Evolutionary conservation across 2,797 vertebrate species (phyloP).

Genomic region (Girardinus metallicus): DNA sequence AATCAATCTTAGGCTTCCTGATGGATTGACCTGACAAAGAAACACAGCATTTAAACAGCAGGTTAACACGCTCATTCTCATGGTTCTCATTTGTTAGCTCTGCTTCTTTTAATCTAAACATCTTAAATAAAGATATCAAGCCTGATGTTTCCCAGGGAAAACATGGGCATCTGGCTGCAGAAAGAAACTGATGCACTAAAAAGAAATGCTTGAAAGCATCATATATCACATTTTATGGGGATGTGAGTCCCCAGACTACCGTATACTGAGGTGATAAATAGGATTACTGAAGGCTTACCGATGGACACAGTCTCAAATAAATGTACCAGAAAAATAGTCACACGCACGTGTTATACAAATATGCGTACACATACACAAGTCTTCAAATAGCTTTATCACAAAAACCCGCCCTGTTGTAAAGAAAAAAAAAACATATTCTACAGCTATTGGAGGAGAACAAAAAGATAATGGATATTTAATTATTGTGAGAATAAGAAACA

Average conservation of each 20-base stretch:
- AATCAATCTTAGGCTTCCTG: background rate
- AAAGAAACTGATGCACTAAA: conserved; percentile 10
- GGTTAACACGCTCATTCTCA: too few species aligned
- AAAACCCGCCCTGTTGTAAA: conserved; percentile 32
- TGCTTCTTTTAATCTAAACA: background rate
- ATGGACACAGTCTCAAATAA: conserved; percentile 16
- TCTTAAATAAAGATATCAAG: background rate
- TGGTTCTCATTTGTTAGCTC: too few species aligned
- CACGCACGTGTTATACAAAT: conserved; percentile 11
- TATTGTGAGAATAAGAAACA: conserved; percentile 69
- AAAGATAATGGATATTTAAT: conserved; percentile 50
- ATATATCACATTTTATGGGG: conserved; percentile 7
- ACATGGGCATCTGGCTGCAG: conserved; percentile 4
- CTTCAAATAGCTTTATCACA: conserved; percentile 36
- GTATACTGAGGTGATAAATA: conserved; percentile 9
- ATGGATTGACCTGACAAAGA: background rate
- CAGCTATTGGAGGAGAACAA: conserved; percentile 21
- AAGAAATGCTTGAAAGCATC: conserved; percentile 15
- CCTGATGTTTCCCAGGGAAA: background rate
- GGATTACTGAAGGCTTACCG: conserved; percentile 7
- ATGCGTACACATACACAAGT: conserved; percentile 12
- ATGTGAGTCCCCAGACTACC: background rate
- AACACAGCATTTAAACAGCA: background rate
- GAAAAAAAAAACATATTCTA: conserved; percentile 11
- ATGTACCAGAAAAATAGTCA: conserved; percentile 11